Base-by-base conservation (phyloP, 2,113 vertebrate genomes). In the Melanostigma gelatinosum region DNA sequence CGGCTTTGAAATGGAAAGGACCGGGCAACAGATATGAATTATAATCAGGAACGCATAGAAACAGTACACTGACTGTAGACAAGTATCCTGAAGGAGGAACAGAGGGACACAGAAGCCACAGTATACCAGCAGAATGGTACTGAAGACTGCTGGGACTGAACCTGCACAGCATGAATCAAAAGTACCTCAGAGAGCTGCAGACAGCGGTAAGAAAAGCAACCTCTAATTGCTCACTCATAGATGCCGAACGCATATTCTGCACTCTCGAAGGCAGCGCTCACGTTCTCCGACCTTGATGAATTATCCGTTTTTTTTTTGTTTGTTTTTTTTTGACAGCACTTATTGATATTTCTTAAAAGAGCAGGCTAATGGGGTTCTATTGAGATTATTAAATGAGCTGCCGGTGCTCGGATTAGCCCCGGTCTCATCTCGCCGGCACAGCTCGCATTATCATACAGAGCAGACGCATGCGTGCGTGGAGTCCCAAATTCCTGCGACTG, bases 331-430 rank as follows among this genome's bases (percentile, higher is more conserved):
- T 94, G 93, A 94, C 92, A 87, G 88, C 89, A 88, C 91, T 94
- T 94, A 93, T 91, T 93, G 93, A 94, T 92, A 94, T 94, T 94
- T 94, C 90, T 94, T 94, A 91, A 92, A 94, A 92, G 91, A 62
- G 77, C 65, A 68, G 87, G 88, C 90, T 93, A 94, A 94, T 94
- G 87, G 87, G 91, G 88, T 91, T 92, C 85, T 92, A 91, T 92
- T 91, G 88, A 93, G 92, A 94, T 92, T 92, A 94, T 94, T 94
- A 94, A 94, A 94, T 92, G 89, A 93, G 86, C 80, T 90, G 93
- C 90, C 83, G 85, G 90, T 80, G 87, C 89, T 79, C 69, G 87
- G 93, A 94, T 95, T 94, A 94, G 92, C 89, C 89, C 88, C 13
- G 68, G 87, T 91, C 92, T 92, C 92, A 91, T 94, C 92, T 93